phyloP scores from a whole-genome alignment of 1,140 invertebrate species.

The Sycobia sp. region DNA sequence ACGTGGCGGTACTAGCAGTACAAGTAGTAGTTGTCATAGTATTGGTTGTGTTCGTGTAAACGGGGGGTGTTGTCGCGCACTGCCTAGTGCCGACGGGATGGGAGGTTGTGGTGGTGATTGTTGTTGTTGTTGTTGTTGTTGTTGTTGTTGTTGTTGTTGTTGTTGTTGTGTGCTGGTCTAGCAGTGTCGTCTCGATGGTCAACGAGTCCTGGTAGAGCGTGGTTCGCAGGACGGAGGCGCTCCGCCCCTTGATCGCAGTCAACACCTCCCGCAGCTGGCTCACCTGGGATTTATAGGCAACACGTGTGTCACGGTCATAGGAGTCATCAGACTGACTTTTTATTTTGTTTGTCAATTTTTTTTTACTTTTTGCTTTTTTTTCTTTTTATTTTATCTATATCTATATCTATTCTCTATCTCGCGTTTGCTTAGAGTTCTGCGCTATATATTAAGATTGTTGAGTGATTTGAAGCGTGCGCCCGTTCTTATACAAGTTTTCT shows the following conservation, averaged over 20 bases:
- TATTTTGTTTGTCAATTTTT: no score
- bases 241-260: constrained; percentile 59
- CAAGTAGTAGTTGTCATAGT: neutral
- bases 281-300: constrained; percentile 52
- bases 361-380: no score
- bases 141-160: constrained; percentile 37
- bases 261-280: constrained; percentile 61
- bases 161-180: constrained; percentile 51
- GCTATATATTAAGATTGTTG: no score
- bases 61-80: constrained; percentile 61
- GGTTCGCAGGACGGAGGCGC: constrained; percentile 51
- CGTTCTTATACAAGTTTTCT: no score
- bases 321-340: neutral
- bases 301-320: neutral
- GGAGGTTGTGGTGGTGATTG: constrained; percentile 49
- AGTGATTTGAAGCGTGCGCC: no score
- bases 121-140: constrained; percentile 17
- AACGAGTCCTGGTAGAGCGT: constrained; percentile 57
- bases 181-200: constrained; percentile 60
- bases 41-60: constrained; percentile 62
- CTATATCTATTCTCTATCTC: no score
- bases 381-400: no score
- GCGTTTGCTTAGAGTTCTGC: no score
- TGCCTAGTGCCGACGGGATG: constrained; percentile 59
- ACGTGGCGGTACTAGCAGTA: neutral